Evolutionary conservation across 2,888 invertebrate species (phyloP).

Genomic region (Carterocephalus palaemon): DNA sequence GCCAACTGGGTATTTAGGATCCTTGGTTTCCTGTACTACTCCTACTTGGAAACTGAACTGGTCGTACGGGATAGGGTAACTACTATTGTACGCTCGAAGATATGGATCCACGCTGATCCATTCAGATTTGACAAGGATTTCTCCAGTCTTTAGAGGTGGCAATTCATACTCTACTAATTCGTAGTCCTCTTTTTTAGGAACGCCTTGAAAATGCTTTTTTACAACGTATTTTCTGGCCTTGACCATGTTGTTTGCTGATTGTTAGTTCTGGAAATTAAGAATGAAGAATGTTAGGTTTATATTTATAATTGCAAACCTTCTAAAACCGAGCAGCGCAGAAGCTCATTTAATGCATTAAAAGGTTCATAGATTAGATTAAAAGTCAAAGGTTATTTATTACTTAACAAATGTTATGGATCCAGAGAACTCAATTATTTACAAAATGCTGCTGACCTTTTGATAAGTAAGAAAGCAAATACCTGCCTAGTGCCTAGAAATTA

Average conservation of each 20-base stretch:
- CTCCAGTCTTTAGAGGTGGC: conserved; percentile 77
- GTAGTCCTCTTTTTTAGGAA: conserved; percentile 78
- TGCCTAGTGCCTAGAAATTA: too few relatives aligned
- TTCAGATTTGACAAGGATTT: conserved; percentile 44
- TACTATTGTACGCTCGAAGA: conserved; percentile 29
- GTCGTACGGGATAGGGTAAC: conserved; percentile 38
- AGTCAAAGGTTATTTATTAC: too few relatives aligned
- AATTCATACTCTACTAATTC: conserved; percentile 79
- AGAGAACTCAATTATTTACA: too few relatives aligned
- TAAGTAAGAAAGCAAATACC: too few relatives aligned
- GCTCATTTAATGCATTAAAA: too few relatives aligned
- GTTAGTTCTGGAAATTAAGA: background rate
- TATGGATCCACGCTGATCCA: conserved; percentile 52
- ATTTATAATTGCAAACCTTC: too few relatives aligned
- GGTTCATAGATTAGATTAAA: too few relatives aligned
- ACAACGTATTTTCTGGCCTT: conserved; percentile 78
- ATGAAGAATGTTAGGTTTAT: background rate
- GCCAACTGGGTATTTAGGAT: conserved; percentile 78
- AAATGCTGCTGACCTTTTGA: too few relatives aligned
- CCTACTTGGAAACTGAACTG: conserved; percentile 44
- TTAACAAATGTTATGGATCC: too few relatives aligned
- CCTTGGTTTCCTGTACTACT: conserved; percentile 78
- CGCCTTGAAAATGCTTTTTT: conserved; percentile 75
- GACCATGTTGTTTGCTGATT: conserved; percentile 48
- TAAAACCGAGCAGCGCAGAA: too few relatives aligned